Conservation (phyloP, 2,888 invertebrate genomes). For the Caenorhabditis sinica region DNA sequence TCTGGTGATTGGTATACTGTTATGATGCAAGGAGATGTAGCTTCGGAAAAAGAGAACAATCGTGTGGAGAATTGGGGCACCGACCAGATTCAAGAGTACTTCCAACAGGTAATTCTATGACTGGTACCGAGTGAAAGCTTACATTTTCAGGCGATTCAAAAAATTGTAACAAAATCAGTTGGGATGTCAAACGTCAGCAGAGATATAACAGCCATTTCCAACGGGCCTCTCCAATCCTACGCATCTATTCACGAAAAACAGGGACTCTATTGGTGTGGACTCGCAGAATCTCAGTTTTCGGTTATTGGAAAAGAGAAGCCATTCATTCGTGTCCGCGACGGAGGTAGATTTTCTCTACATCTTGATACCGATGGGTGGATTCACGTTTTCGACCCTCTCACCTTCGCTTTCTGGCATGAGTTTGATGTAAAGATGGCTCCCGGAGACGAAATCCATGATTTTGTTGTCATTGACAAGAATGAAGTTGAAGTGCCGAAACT, state of each 20-base stretch:
- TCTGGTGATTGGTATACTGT: slow-evolving; percentile 27
- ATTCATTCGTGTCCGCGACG: slow-evolving; percentile 48
- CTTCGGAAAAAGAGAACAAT: slow-evolving; percentile 48
- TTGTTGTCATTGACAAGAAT: slow-evolving; percentile 56
- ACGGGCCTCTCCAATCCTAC: slow-evolving; percentile 48
- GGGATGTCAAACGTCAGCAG: neutral
- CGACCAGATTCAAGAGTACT: slow-evolving; percentile 49
- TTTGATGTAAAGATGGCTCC: slow-evolving; percentile 45
- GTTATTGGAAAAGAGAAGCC: slow-evolving; percentile 31
- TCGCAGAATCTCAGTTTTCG: slow-evolving; percentile 27
- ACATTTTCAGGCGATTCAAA: slow-evolving; percentile 32
- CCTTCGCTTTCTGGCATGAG: slow-evolving; percentile 30
- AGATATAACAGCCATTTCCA: slow-evolving; percentile 22
- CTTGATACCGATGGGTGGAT: slow-evolving; percentile 48
- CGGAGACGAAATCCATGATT: slow-evolving; percentile 49
- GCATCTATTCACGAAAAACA: slow-evolving; percentile 10
- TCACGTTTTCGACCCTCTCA: slow-evolving; percentile 56
- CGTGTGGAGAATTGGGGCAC: slow-evolving; percentile 43
- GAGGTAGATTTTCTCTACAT: slow-evolving; percentile 50
- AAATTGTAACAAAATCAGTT: slow-evolving; percentile 4
- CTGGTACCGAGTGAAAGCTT: no score
- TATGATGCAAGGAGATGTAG: slow-evolving; percentile 41
- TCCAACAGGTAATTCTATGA: slow-evolving; percentile 19
- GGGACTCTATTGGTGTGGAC: slow-evolving; percentile 39
- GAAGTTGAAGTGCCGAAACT: slow-evolving; percentile 47